Evolutionary conservation across 1,140 invertebrate species (phyloP).

Genomic region (Papilio aristodemus): DNA sequence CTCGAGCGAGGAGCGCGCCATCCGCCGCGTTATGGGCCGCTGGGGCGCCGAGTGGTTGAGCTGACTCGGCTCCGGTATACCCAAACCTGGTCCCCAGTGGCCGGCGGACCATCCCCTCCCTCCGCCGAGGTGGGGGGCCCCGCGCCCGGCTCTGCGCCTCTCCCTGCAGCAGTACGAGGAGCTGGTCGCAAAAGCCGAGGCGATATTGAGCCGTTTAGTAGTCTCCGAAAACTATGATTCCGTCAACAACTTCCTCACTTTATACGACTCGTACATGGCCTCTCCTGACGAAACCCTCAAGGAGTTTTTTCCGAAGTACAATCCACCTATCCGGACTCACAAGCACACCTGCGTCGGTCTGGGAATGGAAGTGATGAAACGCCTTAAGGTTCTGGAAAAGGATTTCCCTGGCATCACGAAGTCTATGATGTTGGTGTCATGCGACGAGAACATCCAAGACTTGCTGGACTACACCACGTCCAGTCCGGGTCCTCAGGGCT

Average conservation of each 20-base stretch:
- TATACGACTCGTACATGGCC: conserved; percentile 86
- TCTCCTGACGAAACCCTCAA: conserved; percentile 57
- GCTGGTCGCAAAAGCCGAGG: conserved; percentile 88
- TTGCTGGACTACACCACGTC: conserved; percentile 84
- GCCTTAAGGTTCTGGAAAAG: conserved; percentile 64
- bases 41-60: conserved; percentile 95
- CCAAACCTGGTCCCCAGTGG: conserved; percentile 74
- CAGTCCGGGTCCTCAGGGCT: conserved; percentile 81
- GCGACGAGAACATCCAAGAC: conserved; percentile 91
- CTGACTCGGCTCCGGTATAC: conserved; percentile 89
- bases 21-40: conserved; percentile 88
- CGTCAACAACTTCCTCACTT: conserved; percentile 90
- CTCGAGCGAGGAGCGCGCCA: conserved; percentile 75
- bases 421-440: conserved; percentile 90
- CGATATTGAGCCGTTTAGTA: conserved; percentile 88
- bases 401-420: conserved; percentile 82
- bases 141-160: conserved; percentile 80
- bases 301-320: conserved; percentile 82
- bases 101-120: conserved; percentile 83
- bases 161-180: conserved; percentile 88
- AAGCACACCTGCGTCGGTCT: conserved; percentile 94
- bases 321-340: conserved; percentile 87
- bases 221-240: conserved; percentile 93
- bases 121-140: conserved; percentile 84
- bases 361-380: conserved; percentile 88